A percentile compares a stretch with the other conserved stretches of the same genome.
Evolutionary conservation across 2,888 invertebrate genomes (phyloP).

Genomic region (Leucophenga maculata): DNA sequence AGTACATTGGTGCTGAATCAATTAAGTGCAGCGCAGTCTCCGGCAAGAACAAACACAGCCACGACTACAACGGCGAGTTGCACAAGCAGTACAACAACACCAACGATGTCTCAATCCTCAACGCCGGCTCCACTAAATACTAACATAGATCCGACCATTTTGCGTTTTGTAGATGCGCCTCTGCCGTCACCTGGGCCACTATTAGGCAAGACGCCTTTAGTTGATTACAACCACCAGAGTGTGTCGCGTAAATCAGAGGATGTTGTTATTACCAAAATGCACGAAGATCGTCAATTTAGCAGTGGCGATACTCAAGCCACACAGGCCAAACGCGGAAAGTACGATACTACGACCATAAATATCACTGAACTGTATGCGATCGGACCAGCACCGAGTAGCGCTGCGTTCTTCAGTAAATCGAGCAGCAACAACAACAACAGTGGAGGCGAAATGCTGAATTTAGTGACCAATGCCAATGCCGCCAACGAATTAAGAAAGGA

Average conservation of each 20-base stretch:
- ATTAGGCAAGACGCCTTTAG: slow-evolving; percentile 85
- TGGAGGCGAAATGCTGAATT: slow-evolving; percentile 50
- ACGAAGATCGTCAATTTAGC: slow-evolving; percentile 64
- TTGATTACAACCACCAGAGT: slow-evolving; percentile 76
- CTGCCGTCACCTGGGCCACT: slow-evolving; percentile 87
- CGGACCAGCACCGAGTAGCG: not conserved
- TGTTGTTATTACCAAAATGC: slow-evolving; percentile 70
- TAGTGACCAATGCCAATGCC: slow-evolving; percentile 15
- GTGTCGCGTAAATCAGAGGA: slow-evolving; percentile 61
- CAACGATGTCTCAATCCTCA: not conserved
- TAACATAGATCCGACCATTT: slow-evolving; percentile 46
- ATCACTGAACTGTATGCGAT: slow-evolving; percentile 34
- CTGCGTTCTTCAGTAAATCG: not conserved
- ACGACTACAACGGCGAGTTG: slow-evolving; percentile 36
- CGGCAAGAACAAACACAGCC: slow-evolving; percentile 53
- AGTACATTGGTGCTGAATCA: slow-evolving; percentile 75
- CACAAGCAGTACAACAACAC: slow-evolving; percentile 23
- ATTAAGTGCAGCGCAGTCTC: slow-evolving; percentile 63
- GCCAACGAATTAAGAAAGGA: slow-evolving; percentile 58
- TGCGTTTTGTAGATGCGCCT: slow-evolving; percentile 76
- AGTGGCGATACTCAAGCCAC: slow-evolving; percentile 34
- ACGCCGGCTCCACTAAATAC: slow-evolving; percentile 5
- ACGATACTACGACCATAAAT: slow-evolving; percentile 27
- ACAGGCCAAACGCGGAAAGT: slow-evolving; percentile 53
- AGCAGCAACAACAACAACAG: slow-evolving; percentile 38